Evolutionary conservation across 2,113 vertebrate genomes (phyloP).

Genomic region (Tachuris rubrigastra): DNA sequence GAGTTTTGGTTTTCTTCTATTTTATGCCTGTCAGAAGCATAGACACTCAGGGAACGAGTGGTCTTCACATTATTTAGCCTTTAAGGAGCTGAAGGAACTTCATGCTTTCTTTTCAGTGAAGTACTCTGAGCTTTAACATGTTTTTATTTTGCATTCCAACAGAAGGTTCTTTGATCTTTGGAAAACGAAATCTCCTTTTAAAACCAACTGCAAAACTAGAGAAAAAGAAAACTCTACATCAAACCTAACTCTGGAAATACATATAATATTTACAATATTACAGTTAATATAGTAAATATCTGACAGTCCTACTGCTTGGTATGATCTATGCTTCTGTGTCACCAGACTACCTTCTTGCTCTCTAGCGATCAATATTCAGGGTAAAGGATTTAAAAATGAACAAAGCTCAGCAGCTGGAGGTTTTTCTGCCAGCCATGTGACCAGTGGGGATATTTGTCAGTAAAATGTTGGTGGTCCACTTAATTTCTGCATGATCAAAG

Average conservation of each 20-base stretch:
- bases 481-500: conserved; percentile 64
- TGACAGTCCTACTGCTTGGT: not conserved
- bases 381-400: not conserved
- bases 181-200: not conserved
- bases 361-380: not conserved
- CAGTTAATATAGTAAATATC: not conserved
- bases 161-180: not conserved
- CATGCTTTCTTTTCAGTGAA: not conserved
- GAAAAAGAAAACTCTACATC: not conserved
- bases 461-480: conserved; percentile 54
- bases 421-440: conserved; percentile 23
- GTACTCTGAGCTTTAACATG: not conserved
- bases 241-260: not conserved
- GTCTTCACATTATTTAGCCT: not conserved
- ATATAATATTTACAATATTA: no score
- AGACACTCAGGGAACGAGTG: not conserved
- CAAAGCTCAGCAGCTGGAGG: conserved; percentile 23
- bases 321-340: not conserved
- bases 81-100: not conserved
- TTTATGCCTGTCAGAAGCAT: not conserved
- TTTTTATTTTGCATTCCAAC: not conserved
- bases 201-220: not conserved
- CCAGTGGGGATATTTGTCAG: conserved; percentile 23
- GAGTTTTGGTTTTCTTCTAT: not conserved
- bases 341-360: not conserved